These are phyloP conservation scores for Drosophila micromelanica DNA, from an alignment of 1,140 invertebrate genomes.

Conservation along the genomic window DNA sequence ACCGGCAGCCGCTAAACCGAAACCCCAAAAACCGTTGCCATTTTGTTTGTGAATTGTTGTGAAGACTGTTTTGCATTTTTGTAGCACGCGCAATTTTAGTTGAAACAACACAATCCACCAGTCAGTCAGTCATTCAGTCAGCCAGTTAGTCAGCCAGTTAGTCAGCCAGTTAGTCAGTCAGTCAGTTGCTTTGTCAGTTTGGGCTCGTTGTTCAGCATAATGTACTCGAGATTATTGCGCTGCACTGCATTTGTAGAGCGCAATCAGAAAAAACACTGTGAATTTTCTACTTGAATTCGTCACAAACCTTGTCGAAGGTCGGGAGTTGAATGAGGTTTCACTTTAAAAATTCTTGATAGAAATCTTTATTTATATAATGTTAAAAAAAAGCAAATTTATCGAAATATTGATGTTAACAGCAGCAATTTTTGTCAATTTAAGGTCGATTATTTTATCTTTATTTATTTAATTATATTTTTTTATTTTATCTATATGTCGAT, in stretches of 20 bases:
- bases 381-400: too few relatives aligned
- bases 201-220: conserved; percentile 4
- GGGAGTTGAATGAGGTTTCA: too few relatives aligned
- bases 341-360: too few relatives aligned
- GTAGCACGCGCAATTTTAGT: conserved; percentile 12
- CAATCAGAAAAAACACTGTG: background rate
- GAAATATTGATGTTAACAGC: too few relatives aligned
- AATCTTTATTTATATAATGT: too few relatives aligned
- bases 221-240: conserved; percentile 22
- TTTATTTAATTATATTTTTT: too few relatives aligned
- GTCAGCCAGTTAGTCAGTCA: conserved; percentile 41
- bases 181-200: conserved; percentile 12
- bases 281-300: background rate
- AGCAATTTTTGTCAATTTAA: too few relatives aligned
- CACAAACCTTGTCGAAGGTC: background rate
- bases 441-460: too few relatives aligned
- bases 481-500: too few relatives aligned
- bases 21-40: conserved; percentile 19
- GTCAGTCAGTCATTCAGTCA: conserved; percentile 45
- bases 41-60: conserved; percentile 30
- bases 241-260: background rate
- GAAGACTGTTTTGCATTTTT: conserved; percentile 29
- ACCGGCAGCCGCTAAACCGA: background rate
- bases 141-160: conserved; percentile 49
- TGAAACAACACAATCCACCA: conserved; percentile 41